Base-by-base conservation (phyloP, 2,888 invertebrate species). In the Erpobdella octoculata region DNA sequence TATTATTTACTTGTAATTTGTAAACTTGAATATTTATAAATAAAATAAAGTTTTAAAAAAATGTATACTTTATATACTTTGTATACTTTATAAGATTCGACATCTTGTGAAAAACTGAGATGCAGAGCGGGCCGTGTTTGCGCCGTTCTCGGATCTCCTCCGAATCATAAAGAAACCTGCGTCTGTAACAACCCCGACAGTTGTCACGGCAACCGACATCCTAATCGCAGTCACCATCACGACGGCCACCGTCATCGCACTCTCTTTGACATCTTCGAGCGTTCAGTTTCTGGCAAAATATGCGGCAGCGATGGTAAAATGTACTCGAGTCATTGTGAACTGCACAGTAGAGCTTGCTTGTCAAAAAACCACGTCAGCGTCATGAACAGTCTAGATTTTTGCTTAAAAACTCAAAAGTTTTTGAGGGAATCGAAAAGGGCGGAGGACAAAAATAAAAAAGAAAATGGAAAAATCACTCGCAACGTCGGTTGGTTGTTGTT, bases 261-360 rank as follows among this genome's bases (percentile, higher is more conserved):
- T n/a, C n/a, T n/a, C n/a, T n/a, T n/a, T n/a, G n/a, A n/a, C n/a
- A n/a, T n/a, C n/a, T n/a, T n/a, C n/a, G n/a, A n/a, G n/a, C n/a
- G n/a, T n/a, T n/a, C n/a, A n/a, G n/a, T n/a, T n/a, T n/a, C n/a
- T n/a, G 15, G 15, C 8, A n/a, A 79, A 18, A 81, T 82, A 46
- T 82, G 82, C 77, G 82, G 82, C 1, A 79, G 80, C 0, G 81
- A 82, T 75, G 80, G 81, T n/a, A 75, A 75, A 35, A 73, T 78
- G 72, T 82, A 82, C 77, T 77, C 79, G 25, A 80, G 80, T 72
- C 82, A 82, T 76, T 82, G 82, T 75, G 81, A 82, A 67, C 78
- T 82, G 46, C 82, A 82, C 75, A 76, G 82, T 25, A 78, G 78
- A n/a, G 81, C 82, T 18, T 82, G 82, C 72, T 71, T 81, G 37